Evolutionary conservation across 2,888 invertebrate species (phyloP).

Genomic region (Morinoia aosen): DNA sequence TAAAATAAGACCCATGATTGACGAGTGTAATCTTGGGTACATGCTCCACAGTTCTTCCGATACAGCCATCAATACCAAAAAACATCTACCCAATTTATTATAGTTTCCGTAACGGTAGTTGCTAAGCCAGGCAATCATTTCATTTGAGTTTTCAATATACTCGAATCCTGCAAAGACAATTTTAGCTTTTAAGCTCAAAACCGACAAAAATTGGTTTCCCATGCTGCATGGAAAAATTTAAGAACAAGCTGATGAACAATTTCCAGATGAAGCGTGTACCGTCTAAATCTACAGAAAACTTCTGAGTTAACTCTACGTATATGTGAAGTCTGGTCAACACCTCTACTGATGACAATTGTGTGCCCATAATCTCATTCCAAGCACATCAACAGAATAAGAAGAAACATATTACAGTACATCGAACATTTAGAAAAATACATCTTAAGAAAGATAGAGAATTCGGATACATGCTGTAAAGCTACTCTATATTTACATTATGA

Average conservation of each 20-base stretch:
- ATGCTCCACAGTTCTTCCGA: neutral
- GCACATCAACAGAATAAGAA: neutral
- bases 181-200: neutral
- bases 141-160: neutral
- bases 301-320: neutral
- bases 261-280: neutral
- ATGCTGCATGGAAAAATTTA: neutral
- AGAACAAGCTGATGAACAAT: neutral
- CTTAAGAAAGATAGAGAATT: conserved; percentile 49
- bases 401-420: neutral
- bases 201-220: neutral
- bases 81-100: neutral
- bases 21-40: neutral
- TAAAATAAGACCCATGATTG: neutral
- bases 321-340: neutral
- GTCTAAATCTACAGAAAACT: neutral
- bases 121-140: neutral
- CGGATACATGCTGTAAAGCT: conserved; percentile 38
- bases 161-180: neutral
- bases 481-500: neutral
- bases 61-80: neutral
- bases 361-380: neutral
- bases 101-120: neutral
- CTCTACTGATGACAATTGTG: neutral
- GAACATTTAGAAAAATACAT: conserved; percentile 52